Evolutionary conservation across 2,888 invertebrate species (phyloP).

Genomic region (Plebejus anna): DNA sequence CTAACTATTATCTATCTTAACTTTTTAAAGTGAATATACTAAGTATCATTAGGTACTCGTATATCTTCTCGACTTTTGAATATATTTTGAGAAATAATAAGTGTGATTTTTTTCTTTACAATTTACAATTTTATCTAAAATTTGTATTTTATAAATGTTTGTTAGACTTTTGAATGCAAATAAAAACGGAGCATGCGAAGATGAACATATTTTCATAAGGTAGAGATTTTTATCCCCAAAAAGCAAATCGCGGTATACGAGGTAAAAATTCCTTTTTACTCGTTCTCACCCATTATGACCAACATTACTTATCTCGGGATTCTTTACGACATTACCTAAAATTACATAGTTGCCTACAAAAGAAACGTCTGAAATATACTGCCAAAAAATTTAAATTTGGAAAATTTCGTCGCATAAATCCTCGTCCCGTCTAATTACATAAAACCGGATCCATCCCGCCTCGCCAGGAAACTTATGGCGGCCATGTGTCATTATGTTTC

Average conservation of each 20-base stretch:
- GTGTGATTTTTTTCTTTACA: neutral
- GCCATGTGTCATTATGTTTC: slow-evolving; percentile 72
- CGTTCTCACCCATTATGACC: slow-evolving; percentile 24
- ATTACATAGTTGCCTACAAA: slow-evolving; percentile 32
- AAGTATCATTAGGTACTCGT: neutral
- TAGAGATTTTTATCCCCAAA: neutral
- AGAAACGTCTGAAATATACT: slow-evolving; percentile 43
- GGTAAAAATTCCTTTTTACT: neutral
- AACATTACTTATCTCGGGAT: slow-evolving; percentile 24
- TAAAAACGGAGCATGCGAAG: neutral
- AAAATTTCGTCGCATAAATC: slow-evolving; percentile 72
- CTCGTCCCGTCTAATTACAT: slow-evolving; percentile 71
- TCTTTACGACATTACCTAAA: slow-evolving; percentile 26
- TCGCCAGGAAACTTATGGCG: slow-evolving; percentile 65
- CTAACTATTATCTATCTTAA: too few relatives aligned
- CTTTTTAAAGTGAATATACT: neutral
- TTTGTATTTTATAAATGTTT: too few relatives aligned
- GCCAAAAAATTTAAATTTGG: slow-evolving; percentile 70
- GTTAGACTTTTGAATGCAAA: too few relatives aligned
- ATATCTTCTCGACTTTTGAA: neutral
- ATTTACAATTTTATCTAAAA: too few relatives aligned
- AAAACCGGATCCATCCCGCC: slow-evolving; percentile 63
- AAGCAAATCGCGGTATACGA: neutral
- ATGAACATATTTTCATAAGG: neutral
- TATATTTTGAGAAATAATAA: neutral